phyloP scores from a whole-genome alignment of 1,140 invertebrate species.

The Lepidurus apus region DNA sequence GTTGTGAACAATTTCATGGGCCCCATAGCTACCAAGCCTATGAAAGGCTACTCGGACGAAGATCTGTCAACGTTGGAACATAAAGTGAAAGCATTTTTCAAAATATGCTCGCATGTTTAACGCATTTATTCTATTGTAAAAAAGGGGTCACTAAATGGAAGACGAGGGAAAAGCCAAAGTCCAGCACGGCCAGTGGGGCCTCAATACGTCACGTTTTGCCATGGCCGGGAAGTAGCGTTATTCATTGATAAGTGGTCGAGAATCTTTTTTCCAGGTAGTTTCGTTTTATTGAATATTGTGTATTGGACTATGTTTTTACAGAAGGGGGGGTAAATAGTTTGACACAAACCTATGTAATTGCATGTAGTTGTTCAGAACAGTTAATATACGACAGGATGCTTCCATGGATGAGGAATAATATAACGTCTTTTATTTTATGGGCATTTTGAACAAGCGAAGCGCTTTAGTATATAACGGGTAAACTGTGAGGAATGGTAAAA shows the following conservation, averaged over 20 bases:
- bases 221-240: conserved; percentile 73
- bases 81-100: background rate
- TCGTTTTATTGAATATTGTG: conserved; percentile 77
- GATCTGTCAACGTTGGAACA: conserved; percentile 56
- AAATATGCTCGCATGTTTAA: conserved; percentile 28
- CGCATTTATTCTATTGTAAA: conserved; percentile 43
- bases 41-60: conserved; percentile 85
- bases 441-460: no score
- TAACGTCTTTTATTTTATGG: no score
- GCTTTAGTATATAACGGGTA: no score
- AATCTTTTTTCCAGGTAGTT: conserved; percentile 82
- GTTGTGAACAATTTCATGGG: conserved; percentile 90
- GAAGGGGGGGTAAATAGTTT: background rate
- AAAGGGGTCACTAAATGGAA: conserved; percentile 45
- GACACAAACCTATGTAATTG: no score
- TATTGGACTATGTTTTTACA: conserved; percentile 74
- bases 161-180: conserved; percentile 37
- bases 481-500: no score
- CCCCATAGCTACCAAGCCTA: conserved; percentile 74
- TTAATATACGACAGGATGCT: no score
- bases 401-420: no score
- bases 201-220: conserved; percentile 77
- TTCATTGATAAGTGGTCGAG: conserved; percentile 79
- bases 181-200: conserved; percentile 44
- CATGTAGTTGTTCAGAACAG: no score